phyloP scores from a whole-genome alignment of 2,113 vertebrate species.

The Istiophorus platypterus region DNA sequence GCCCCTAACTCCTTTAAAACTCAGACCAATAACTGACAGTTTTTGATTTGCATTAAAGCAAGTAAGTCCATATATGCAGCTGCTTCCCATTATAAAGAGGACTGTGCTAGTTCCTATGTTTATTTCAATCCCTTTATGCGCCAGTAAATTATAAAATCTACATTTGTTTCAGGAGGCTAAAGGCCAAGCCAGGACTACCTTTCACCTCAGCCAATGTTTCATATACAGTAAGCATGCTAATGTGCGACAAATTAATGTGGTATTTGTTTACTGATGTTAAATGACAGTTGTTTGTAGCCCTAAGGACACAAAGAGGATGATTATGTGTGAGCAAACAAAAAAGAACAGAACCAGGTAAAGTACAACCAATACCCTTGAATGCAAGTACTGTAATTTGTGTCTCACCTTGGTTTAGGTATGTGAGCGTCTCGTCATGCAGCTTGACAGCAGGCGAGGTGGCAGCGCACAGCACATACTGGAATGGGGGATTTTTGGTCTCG shows the following conservation, averaged over 20 bases:
- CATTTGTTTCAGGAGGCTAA: background rate
- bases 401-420: constrained; percentile 98
- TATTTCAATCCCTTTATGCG: background rate
- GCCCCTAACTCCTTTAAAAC: background rate
- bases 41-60: background rate
- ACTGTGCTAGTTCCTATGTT: background rate
- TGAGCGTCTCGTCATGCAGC: constrained; percentile 97
- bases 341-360: background rate
- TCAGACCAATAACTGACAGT: background rate
- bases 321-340: background rate
- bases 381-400: background rate
- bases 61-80: background rate
- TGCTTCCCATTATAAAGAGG: background rate
- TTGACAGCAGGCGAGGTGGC: constrained; percentile 98
- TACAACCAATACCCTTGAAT: background rate
- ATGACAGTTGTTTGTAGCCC: background rate
- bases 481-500: constrained; percentile 95
- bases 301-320: background rate
- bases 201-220: constrained; percentile 12
- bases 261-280: constrained; percentile 35
- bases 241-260: constrained; percentile 15
- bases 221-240: constrained; percentile 35
- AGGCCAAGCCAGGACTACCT: background rate
- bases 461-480: constrained; percentile 97
- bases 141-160: background rate